Conservation (phyloP, 2,888 invertebrate species). For the Rhynchonema sp. region DNA sequence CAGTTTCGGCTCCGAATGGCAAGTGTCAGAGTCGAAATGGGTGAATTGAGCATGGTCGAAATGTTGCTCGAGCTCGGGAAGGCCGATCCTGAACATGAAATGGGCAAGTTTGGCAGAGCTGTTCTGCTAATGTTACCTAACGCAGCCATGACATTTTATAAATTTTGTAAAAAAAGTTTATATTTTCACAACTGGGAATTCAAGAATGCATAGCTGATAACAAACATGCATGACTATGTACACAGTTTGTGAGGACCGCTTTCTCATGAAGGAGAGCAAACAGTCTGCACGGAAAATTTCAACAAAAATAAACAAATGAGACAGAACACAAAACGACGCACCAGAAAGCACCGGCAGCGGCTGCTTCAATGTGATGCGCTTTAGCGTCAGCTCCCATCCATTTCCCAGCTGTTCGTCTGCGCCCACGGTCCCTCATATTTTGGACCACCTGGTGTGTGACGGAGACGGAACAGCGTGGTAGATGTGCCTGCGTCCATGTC, state of each 20-base stretch:
- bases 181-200: no score
- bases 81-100: slow-evolving; percentile 49
- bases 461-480: not conserved
- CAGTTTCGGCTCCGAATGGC: not conserved
- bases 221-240: no score
- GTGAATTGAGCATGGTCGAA: slow-evolving; percentile 64
- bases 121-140: no score
- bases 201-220: no score
- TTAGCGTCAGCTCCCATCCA: not conserved
- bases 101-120: not conserved
- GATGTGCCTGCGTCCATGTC: not conserved
- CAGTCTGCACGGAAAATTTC: no score
- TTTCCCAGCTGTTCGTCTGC: not conserved
- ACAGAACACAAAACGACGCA: not conserved
- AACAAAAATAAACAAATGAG: not conserved
- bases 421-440: not conserved
- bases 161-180: no score
- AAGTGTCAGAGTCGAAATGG: slow-evolving; percentile 44
- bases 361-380: not conserved
- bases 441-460: not conserved
- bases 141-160: no score
- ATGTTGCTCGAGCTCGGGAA: slow-evolving; percentile 56
- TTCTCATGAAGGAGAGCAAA: not conserved
- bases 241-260: not conserved
- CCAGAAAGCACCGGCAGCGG: not conserved